phyloP scores from a whole-genome alignment of 2,888 invertebrate genomes.

The Griposia aprilina region DNA sequence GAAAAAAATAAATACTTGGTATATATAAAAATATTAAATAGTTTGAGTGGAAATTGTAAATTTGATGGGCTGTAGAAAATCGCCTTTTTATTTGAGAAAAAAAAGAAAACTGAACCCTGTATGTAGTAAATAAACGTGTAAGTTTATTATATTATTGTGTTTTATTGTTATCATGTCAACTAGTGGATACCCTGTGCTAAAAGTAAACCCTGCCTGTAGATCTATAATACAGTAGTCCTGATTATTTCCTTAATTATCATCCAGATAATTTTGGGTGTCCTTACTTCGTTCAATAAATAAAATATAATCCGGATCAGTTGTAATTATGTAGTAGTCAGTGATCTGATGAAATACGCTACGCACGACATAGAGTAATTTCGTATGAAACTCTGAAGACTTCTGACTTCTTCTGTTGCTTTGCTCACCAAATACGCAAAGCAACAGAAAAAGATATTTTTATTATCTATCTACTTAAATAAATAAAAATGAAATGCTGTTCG shows the following conservation, averaged over 20 bases:
- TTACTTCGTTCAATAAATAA: no score
- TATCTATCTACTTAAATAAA: no score
- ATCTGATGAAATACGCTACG: no score
- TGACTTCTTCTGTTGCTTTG: no score
- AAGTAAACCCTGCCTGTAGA: neutral
- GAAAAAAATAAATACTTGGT: conserved; percentile 68
- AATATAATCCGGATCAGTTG: no score
- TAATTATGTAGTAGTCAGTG: no score
- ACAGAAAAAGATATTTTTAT: no score
- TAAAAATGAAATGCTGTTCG: no score
- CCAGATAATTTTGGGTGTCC: neutral
- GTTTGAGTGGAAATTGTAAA: conserved; percentile 69
- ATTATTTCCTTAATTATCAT: neutral
- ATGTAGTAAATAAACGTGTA: conserved; percentile 88
- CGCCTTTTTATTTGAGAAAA: conserved; percentile 78
- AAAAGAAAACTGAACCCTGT: conserved; percentile 80
- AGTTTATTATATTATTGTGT: conserved; percentile 83
- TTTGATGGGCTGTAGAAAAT: conserved; percentile 80
- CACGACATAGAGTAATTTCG: no score
- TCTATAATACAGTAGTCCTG: neutral
- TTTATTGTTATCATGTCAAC: conserved; percentile 65
- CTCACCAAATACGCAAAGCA: no score
- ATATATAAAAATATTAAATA: conserved; percentile 64
- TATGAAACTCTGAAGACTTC: no score
- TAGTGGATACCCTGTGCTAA: no score